These are phyloP conservation scores for Caenorhabditis sp. DNA, from an alignment of 2,888 invertebrate species.

Conservation along the genomic window DNA sequence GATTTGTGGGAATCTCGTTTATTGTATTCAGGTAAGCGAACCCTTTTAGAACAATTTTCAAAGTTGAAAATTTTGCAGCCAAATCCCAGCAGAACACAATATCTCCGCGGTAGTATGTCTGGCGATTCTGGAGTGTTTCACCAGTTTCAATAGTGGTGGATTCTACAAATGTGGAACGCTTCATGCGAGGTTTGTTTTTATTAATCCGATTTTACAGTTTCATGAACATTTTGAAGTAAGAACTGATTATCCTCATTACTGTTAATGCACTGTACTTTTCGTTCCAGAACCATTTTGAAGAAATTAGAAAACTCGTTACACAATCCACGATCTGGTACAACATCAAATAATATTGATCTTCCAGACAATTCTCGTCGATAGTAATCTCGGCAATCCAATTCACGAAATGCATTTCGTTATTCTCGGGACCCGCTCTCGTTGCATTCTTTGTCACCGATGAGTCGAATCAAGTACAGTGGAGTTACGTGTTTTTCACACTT, in stretches of 20 bases:
- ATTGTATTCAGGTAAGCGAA: slow-evolving; percentile 54
- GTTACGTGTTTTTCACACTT: slow-evolving; percentile 49
- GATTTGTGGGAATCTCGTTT: slow-evolving; percentile 68
- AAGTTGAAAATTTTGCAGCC: slow-evolving; percentile 14
- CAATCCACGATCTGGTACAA: background rate
- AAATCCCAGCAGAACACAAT: slow-evolving; percentile 53
- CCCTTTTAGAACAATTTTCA: background rate
- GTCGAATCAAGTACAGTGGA: slow-evolving; percentile 57
- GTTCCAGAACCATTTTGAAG: no score
- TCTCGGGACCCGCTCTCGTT: slow-evolving; percentile 74
- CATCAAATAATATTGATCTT: no score
- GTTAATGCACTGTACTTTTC: no score
- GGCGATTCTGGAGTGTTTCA: slow-evolving; percentile 68
- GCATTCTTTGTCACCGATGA: slow-evolving; percentile 73
- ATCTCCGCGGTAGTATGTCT: slow-evolving; percentile 62
- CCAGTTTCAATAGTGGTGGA: slow-evolving; percentile 76
- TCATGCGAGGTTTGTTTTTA: slow-evolving; percentile 65
- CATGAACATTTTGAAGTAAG: background rate
- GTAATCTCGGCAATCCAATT: slow-evolving; percentile 75
- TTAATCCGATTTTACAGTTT: background rate
- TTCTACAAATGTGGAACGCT: slow-evolving; percentile 79
- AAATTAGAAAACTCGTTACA: no score
- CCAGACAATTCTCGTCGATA: slow-evolving; percentile 67
- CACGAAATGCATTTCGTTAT: slow-evolving; percentile 75
- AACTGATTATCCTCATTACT: background rate